Conservation (phyloP, 2,888 invertebrate species). For the Steromphala cineraria region DNA sequence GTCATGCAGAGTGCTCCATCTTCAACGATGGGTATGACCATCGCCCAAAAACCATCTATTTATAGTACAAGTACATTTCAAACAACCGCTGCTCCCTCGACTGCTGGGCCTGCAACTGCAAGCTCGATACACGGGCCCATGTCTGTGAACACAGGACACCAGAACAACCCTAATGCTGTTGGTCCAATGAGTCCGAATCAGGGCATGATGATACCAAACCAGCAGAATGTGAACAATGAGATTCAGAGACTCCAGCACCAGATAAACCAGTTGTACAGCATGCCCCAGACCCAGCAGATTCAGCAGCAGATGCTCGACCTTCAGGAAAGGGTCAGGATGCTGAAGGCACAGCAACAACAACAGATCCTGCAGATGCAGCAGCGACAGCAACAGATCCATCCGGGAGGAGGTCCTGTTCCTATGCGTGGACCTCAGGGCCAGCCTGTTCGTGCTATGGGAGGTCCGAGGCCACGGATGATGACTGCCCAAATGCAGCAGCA, state of each 20-base stretch:
- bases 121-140: conserved; percentile 25
- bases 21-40: conserved; percentile 6
- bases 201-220: conserved; percentile 27
- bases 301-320: conserved; percentile 71
- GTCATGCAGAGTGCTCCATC: conserved; percentile 37
- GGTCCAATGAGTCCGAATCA: conserved; percentile 52
- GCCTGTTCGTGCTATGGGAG: conserved; percentile 13
- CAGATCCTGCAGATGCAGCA: conserved; percentile 57
- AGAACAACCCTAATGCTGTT: conserved; percentile 20
- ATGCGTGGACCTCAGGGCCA: conserved; percentile 15
- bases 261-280: conserved; percentile 66
- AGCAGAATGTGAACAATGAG: conserved; percentile 53
- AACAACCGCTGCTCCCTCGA: conserved; percentile 42
- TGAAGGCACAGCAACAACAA: conserved; percentile 67
- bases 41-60: conserved; percentile 19
- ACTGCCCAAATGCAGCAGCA: conserved; percentile 37
- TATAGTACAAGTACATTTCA: conserved; percentile 45
- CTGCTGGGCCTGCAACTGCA: conserved; percentile 26
- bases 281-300: conserved; percentile 68
- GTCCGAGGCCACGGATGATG: conserved; percentile 20
- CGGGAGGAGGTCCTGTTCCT: background rate
- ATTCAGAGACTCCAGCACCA: conserved; percentile 67
- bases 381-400: conserved; percentile 39
- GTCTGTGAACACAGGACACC: conserved; percentile 29
- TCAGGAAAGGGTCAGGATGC: conserved; percentile 65